Evolutionary conservation across 2,113 vertebrate species (phyloP), one percentile per base, ranked within the genome.

Genomic region (Pomatorhinus ruficollis): DNA sequence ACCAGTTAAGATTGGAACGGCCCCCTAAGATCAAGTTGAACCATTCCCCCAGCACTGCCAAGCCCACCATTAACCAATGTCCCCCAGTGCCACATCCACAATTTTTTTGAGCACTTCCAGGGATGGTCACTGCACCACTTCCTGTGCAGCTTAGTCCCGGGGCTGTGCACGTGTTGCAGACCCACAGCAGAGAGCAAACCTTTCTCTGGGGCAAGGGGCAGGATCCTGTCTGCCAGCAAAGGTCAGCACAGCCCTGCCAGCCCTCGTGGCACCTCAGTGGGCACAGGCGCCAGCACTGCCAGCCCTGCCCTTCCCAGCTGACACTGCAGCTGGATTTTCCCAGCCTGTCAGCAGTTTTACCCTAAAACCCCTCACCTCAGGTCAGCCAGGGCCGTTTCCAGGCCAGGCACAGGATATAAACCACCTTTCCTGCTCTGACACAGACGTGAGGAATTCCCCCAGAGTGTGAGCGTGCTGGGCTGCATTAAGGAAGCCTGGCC

Each of bases 361-460:
- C 76, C 70, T 15, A 27, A 88, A 72, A 3, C 42, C 53, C 77
- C 57, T 65, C 83, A 25, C 57, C 5, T 42, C 83, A 23, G 89
- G 82, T 83, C 91, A 82, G 60, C 27, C 17, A 10, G 86, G 65
- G 69, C 75, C 25, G 8, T 52, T 89, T 96, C 77, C 83, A 63
- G 75, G 76, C 74, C 84, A 78, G 52, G 57, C 72, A 90, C 95
- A 96, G 97, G 97, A 97, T 83, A 96, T 89, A 90, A 95, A 24
- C 89, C 97, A 96, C 97, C 94, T 98, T 98, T 98, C 96, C 97
- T 98, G 97, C 96, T 91, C 42, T 86, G 91, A 96, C 56, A 42
- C 78, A 79, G 88, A 54, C 79, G 5, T 50, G 61, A 92, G 95
- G 95, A 97, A 96, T 97, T 96, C 95, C 95, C 94, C 89, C 52